Evolutionary conservation across 2,797 vertebrate species (phyloP).

Genomic region (Macroramphosus scolopax): DNA sequence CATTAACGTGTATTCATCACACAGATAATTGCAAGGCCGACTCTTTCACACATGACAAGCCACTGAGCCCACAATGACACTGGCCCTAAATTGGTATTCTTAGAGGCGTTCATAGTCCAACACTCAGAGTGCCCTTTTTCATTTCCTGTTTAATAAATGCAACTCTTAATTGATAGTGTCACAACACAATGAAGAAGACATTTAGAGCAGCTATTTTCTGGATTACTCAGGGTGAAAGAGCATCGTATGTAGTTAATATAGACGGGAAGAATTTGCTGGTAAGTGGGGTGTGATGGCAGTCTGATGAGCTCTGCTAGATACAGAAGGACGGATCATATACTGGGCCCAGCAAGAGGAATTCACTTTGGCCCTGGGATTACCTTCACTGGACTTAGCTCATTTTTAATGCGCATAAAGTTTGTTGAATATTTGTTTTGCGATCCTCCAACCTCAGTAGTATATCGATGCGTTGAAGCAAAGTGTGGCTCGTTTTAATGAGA

Average conservation of each 20-base stretch:
- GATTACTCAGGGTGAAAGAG: conserved; percentile 62
- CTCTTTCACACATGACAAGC: conserved; percentile 58
- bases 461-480: no score
- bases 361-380: conserved; percentile 1
- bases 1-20: conserved; percentile 64
- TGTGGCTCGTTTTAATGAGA: no score
- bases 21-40: conserved; percentile 61
- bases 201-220: conserved; percentile 49
- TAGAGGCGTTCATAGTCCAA: conserved; percentile 54
- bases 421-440: no score
- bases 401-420: background rate
- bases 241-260: conserved; percentile 44
- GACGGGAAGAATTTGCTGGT: conserved; percentile 34
- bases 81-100: conserved; percentile 61
- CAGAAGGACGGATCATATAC: conserved; percentile 21
- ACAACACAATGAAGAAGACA: conserved; percentile 53
- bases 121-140: conserved; percentile 51
- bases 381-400: background rate
- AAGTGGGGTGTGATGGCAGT: conserved; percentile 52
- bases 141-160: conserved; percentile 66
- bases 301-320: conserved; percentile 48
- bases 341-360: conserved; percentile 2
- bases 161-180: conserved; percentile 66
- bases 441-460: no score
- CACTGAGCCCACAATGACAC: conserved; percentile 50